A percentile compares a stretch with the other conserved stretches of the same genome.
phyloP scores from a whole-genome alignment of 1,140 invertebrate genomes.

The Papilio helenus region DNA sequence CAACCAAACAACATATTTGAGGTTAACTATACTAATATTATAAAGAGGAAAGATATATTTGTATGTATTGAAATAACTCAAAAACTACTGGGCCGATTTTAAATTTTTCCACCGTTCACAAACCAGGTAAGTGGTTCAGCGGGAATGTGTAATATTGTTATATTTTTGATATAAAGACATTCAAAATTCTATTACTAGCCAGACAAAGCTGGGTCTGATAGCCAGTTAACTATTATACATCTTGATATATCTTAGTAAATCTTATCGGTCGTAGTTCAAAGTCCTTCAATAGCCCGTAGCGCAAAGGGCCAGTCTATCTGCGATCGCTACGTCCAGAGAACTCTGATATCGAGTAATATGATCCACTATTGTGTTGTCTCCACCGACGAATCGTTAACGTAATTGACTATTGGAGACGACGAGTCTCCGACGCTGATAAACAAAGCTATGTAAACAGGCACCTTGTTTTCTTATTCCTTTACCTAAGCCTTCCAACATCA shows the following conservation, averaged over 20 bases:
- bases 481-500: slow-evolving; percentile 1
- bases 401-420: slow-evolving; percentile 43
- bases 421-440: slow-evolving; percentile 30
- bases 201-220: too few relatives aligned
- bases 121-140: too few relatives aligned
- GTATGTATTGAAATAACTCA: too few relatives aligned
- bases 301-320: slow-evolving; percentile 36
- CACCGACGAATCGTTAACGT: slow-evolving; percentile 44
- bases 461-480: slow-evolving; percentile 33
- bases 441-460: slow-evolving; percentile 33
- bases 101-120: too few relatives aligned
- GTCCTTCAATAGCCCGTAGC: slow-evolving; percentile 9
- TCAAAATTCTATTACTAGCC: too few relatives aligned
- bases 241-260: background rate
- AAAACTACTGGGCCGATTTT: too few relatives aligned
- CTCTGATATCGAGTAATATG: slow-evolving; percentile 47
- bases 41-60: too few relatives aligned
- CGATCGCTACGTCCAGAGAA: slow-evolving; percentile 38
- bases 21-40: too few relatives aligned
- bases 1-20: too few relatives aligned
- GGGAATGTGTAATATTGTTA: too few relatives aligned
- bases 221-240: background rate
- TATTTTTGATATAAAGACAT: too few relatives aligned
- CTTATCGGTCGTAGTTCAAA: slow-evolving; percentile 29
- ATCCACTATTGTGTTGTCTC: slow-evolving; percentile 49